Base-by-base conservation (phyloP, 2,113 vertebrate species). In the Gobiocypris rarus region DNA sequence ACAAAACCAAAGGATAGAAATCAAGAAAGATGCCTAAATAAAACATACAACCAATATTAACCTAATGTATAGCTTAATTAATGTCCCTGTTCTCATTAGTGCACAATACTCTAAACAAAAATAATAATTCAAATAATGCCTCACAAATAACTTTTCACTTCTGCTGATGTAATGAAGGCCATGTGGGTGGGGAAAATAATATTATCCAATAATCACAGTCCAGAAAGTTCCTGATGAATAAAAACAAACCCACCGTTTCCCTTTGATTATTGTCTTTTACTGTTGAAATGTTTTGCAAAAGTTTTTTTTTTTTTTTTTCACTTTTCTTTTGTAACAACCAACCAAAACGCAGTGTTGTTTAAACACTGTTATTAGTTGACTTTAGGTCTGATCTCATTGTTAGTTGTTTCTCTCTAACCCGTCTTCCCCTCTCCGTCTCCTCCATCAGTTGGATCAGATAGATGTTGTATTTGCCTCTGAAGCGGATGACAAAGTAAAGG, bases 401-500 rank as follows among this genome's bases (percentile, higher is more conserved):
- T 74, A 17, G 4, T 75, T 75, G 5, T 75, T 50, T 76, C 50
- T 34, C 28, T 54, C 41, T 31, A 5, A 22, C 14, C 11, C 8
- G 26, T 71, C 31, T 31, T 9, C 50, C 24, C 26, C 9, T 63
- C n/a, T 22, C 24, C 2, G n/a, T 74, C 34, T 79, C 58, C 63
- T 75, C 45, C 65, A 38, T 38, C 61, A 98, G 98, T 88, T 99
- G 91, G 97, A 98, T 89, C 95, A 95, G 84, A 97, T 98, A 73
- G 96, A 97, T 61, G 86, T 98, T 84, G 93, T 96, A 89, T 98
- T 97, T 92, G 95, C 98, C 45, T 97, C 96, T 3, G 97, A 99
- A 91, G 97, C 93, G 81, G 97, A 99, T 63, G 97, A 99, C 90
- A 98, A 97, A 96, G 91, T 99, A 86, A 97, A 93, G 89, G 97